Percentiles rank a stretch among this genome's conserved stretches.
phyloP scores from a whole-genome alignment of 2,113 vertebrate species.

The Engystomops pustulosus region DNA sequence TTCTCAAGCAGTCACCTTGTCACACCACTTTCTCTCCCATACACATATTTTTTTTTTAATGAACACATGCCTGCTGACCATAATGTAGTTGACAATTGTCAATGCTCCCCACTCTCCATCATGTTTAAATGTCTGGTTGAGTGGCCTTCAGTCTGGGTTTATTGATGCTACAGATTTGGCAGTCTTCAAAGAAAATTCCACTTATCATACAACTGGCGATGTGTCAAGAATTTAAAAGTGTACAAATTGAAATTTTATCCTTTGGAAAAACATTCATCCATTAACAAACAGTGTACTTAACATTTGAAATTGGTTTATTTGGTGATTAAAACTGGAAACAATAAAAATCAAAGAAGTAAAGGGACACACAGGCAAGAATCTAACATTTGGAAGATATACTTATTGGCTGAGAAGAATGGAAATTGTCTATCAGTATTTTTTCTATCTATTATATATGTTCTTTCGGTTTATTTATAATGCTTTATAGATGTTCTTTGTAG shows the following conservation, averaged over 20 bases:
- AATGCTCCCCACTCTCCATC: constrained; percentile 42
- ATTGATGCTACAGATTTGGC: constrained; percentile 57
- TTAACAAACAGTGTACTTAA: constrained; percentile 32
- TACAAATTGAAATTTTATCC: constrained; percentile 55
- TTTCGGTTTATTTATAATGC: too few species aligned
- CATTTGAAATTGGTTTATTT: constrained; percentile 27
- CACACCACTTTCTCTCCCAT: too few species aligned
- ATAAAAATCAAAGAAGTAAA: neutral
- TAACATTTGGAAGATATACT: neutral
- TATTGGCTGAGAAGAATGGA: neutral
- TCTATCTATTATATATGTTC: too few species aligned
- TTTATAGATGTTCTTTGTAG: too few species aligned
- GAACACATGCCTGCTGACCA: too few species aligned
- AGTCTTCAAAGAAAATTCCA: constrained; percentile 46
- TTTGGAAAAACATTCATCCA: constrained; percentile 38
- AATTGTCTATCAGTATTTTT: too few species aligned
- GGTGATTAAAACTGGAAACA: constrained; percentile 1
- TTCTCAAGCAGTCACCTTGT: too few species aligned
- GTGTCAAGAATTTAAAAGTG: constrained; percentile 52
- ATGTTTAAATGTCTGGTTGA: constrained; percentile 47
- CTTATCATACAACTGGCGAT: constrained; percentile 55
- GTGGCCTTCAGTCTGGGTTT: constrained; percentile 54
- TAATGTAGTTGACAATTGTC: constrained; percentile 19
- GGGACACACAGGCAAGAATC: neutral
- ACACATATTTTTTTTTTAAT: too few species aligned